Conservation (phyloP, 1,140 invertebrate species). For the Drosophila virilis region DNA sequence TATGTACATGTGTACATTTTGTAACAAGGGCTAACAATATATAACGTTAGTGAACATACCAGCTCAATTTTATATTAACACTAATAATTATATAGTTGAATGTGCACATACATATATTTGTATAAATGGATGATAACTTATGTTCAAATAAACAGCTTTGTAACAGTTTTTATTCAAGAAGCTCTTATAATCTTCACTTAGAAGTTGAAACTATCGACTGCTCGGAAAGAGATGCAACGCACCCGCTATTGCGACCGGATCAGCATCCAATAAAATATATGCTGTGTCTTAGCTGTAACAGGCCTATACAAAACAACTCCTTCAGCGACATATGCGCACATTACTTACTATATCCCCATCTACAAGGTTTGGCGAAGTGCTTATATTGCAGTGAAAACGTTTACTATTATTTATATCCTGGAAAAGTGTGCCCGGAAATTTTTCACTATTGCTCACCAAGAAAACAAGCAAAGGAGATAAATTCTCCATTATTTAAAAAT, state of each 20-base stretch:
- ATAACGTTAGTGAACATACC: too few species aligned
- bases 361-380: conserved; percentile 40
- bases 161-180: background rate
- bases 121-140: conserved; percentile 26
- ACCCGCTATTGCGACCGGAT: conserved; percentile 65
- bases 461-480: conserved; percentile 22
- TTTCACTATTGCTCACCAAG: conserved; percentile 62
- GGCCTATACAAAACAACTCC: conserved; percentile 42
- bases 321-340: conserved; percentile 67
- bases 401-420: conserved; percentile 39
- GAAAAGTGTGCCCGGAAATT: conserved; percentile 21
- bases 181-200: background rate
- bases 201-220: conserved; percentile 9
- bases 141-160: background rate
- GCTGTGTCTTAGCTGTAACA: conserved; percentile 64
- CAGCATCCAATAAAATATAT: conserved; percentile 40
- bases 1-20: too few species aligned
- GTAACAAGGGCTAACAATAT: too few species aligned
- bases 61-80: background rate
- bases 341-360: conserved; percentile 47
- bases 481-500: background rate
- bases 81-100: conserved; percentile 1
- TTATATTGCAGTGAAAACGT: conserved; percentile 62
- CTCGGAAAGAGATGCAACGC: conserved; percentile 74
- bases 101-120: background rate